Evolutionary conservation across 2,113 vertebrate genomes (phyloP), one percentile per base, ranked within the genome.

Genomic region (Alces alces): DNA sequence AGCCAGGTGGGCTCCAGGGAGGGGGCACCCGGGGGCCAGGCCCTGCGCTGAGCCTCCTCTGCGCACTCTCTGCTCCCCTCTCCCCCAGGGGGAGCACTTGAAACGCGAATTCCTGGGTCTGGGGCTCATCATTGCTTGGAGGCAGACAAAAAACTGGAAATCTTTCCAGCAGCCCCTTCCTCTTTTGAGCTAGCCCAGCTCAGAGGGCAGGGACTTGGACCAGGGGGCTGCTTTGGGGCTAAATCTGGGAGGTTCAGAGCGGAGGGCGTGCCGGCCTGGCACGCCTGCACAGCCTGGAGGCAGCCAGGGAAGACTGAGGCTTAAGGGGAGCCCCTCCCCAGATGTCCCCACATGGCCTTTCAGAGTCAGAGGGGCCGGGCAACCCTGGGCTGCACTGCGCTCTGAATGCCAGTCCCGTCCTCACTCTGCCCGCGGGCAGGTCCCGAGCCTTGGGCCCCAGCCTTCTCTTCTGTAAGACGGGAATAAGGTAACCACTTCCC

Each of bases 311-410:
- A 76, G 79, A n/a, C 55, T 28, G 1, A 19, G 30, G 83, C 54
- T 55, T 8, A 39, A 88, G 76, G 54, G 19, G 28, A 98, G 98
- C 43, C 52, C 98, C 90, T 98, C 93, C 2, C 92, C 61, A 6
- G 93, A 82, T 94, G 98, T 19, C 98, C 19, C 6, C 52, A n/a
- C n/a, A 3, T 7, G 3, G 47, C 21, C 39, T 86, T 60, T 70
- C 86, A 93, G 57, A 50, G 21, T 36, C 79, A 27, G 30, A 54
- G 43, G 33, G 36, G 43, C 19, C 1, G 4, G 47, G 70, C 7
- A 30, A 64, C 45, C 61, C 36, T 33, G 25, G 54, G 8, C 14
- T 14, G 30, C 17, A 28, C 15, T 50, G 36, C 2, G 43, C 45
- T 61, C 64, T 60, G 70, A 60, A 76, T 19, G 17, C n/a, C 30